These are phyloP conservation scores for Nasonia giraulti DNA, from an alignment of 1,140 invertebrate species.

Conservation along the genomic window DNA sequence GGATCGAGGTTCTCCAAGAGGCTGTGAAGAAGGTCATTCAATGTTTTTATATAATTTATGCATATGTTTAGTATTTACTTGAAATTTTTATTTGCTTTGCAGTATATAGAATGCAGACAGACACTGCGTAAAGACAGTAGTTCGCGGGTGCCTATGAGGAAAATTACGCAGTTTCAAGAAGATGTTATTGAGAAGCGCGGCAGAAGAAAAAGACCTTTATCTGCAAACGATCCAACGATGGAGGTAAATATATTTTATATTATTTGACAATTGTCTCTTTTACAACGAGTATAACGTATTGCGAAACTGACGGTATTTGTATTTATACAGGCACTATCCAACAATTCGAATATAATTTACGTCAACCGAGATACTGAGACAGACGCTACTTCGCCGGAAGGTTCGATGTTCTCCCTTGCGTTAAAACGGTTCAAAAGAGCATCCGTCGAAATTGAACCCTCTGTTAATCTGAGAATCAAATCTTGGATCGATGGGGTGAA, in stretches of 20 bases:
- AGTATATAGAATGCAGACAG: constrained; percentile 76
- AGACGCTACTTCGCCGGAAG: constrained; percentile 47
- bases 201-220: constrained; percentile 62
- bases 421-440: constrained; percentile 56
- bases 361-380: constrained; percentile 62
- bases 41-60: background rate
- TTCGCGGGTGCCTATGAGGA: constrained; percentile 75
- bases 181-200: constrained; percentile 59
- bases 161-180: constrained; percentile 71
- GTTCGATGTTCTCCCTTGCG: constrained; percentile 54
- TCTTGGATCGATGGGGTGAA: constrained; percentile 30
- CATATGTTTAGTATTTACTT: background rate
- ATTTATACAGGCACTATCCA: constrained; percentile 54
- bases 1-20: constrained; percentile 76
- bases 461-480: constrained; percentile 39
- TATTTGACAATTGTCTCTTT: background rate
- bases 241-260: constrained; percentile 33
- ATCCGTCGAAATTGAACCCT: constrained; percentile 38
- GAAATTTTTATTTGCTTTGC: constrained; percentile 26
- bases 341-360: constrained; percentile 65
- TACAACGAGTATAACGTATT: background rate
- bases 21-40: constrained; percentile 74
- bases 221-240: constrained; percentile 15
- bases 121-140: constrained; percentile 79
- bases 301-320: background rate